Conservation (phyloP, 2,797 vertebrate species). For the Pampus argenteus region DNA sequence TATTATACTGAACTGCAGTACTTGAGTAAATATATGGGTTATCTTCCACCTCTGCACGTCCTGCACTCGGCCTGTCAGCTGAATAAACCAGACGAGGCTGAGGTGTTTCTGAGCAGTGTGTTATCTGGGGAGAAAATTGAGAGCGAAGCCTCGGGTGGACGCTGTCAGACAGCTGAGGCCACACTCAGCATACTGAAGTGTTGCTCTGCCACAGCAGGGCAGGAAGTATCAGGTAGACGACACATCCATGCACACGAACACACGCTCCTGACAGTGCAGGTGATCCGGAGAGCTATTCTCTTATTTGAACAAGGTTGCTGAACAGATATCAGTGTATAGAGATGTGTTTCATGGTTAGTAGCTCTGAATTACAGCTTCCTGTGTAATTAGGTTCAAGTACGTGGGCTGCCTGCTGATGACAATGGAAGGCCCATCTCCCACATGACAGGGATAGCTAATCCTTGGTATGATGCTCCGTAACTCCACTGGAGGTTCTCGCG, state of each 20-base stretch:
- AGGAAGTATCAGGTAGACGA: not conserved
- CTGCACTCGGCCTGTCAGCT: constrained; percentile 9
- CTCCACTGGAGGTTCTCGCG: not conserved
- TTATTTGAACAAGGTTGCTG: constrained; percentile 29
- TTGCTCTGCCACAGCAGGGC: not conserved
- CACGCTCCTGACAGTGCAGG: constrained; percentile 12
- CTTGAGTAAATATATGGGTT: not conserved
- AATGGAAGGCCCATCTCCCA: constrained; percentile 25
- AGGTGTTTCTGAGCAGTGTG: constrained; percentile 20
- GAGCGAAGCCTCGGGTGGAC: constrained; percentile 34
- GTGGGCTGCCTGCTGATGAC: constrained; percentile 39
- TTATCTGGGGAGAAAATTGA: not conserved
- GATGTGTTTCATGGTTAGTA: constrained; percentile 24
- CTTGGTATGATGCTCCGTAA: not conserved
- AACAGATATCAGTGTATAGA: constrained; percentile 37
- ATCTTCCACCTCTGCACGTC: not conserved
- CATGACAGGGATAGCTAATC: constrained; percentile 38
- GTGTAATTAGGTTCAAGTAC: constrained; percentile 46
- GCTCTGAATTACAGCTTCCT: constrained; percentile 52
- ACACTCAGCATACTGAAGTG: constrained; percentile 16
- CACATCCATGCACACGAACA: not conserved
- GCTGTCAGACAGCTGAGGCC: constrained; percentile 22
- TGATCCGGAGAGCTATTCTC: not conserved
- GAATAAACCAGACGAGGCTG: constrained; percentile 16
- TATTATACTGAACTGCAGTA: not conserved